Conservation (phyloP, 2,888 invertebrate genomes). For the Orthosia gracilis region DNA sequence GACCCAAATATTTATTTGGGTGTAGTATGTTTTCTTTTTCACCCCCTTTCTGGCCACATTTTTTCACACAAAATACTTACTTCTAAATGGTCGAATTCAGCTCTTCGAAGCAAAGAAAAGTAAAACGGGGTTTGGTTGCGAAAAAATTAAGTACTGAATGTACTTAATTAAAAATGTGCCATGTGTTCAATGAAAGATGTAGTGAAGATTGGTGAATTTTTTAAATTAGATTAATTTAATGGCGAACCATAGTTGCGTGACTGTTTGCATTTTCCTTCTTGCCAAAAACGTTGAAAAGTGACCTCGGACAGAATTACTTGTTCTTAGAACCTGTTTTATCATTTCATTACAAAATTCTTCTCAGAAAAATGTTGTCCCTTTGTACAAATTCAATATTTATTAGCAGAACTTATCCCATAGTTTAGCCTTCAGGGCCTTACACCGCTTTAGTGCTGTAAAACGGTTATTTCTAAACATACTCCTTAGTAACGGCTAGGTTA, state of each 20-base stretch:
- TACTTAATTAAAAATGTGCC: constrained; percentile 8
- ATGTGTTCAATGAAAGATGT: not conserved
- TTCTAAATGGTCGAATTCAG: not conserved
- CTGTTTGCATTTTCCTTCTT: not conserved
- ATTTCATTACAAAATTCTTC: not conserved
- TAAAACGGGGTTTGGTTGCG: not conserved
- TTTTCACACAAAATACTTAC: not conserved
- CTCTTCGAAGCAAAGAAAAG: not conserved
- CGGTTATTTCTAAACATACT: too few relatives aligned
- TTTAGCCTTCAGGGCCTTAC: too few relatives aligned
- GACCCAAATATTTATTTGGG: too few relatives aligned
- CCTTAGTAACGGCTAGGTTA: too few relatives aligned
- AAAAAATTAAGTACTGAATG: not conserved
- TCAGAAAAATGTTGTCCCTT: not conserved
- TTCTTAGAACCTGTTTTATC: not conserved
- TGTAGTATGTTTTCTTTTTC: too few relatives aligned
- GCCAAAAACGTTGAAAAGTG: not conserved
- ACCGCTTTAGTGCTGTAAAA: too few relatives aligned
- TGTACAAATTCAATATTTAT: not conserved
- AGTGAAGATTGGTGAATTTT: constrained; percentile 13
- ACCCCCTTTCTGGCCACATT: too few relatives aligned
- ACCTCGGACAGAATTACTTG: not conserved
- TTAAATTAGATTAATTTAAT: constrained; percentile 10
- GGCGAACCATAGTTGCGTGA: not conserved
- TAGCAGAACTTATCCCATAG: not conserved